Conservation (phyloP, 2,113 vertebrate genomes). For the Boulengeromyrus knoepffleri region DNA sequence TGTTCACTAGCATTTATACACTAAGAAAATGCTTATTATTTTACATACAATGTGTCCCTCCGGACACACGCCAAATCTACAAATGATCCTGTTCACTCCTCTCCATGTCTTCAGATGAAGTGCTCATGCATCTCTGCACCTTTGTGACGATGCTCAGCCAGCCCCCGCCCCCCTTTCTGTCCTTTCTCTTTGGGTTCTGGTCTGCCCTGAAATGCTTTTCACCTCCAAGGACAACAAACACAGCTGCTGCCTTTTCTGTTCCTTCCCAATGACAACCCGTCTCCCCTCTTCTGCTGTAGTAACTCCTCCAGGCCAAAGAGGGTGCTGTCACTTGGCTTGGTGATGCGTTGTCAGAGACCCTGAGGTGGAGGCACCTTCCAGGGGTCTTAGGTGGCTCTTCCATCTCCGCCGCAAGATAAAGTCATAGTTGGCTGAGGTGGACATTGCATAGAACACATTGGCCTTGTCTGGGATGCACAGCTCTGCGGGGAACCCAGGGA, state of each 20-base stretch:
- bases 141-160: neutral
- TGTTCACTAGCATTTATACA: neutral
- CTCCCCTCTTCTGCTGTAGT: constrained; percentile 11
- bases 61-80: neutral
- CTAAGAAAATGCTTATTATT: neutral
- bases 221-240: neutral
- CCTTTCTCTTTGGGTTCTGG: neutral
- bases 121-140: too few species aligned
- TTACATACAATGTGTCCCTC: neutral
- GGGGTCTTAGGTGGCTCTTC: constrained; percentile 43
- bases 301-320: constrained; percentile 10
- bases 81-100: neutral
- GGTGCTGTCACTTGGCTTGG: constrained; percentile 18
- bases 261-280: neutral
- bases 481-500: constrained; percentile 50
- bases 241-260: neutral
- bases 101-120: neutral
- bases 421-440: constrained; percentile 61
- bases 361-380: constrained; percentile 17
- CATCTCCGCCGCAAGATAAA: constrained; percentile 58
- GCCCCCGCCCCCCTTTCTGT: too few species aligned
- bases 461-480: constrained; percentile 74
- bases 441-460: constrained; percentile 83
- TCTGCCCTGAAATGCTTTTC: neutral
- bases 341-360: neutral